A percentile compares a stretch with the other conserved stretches of the same genome.
Conservation (phyloP, 23 tunicate species). For the Trididemnum miniatum region DNA sequence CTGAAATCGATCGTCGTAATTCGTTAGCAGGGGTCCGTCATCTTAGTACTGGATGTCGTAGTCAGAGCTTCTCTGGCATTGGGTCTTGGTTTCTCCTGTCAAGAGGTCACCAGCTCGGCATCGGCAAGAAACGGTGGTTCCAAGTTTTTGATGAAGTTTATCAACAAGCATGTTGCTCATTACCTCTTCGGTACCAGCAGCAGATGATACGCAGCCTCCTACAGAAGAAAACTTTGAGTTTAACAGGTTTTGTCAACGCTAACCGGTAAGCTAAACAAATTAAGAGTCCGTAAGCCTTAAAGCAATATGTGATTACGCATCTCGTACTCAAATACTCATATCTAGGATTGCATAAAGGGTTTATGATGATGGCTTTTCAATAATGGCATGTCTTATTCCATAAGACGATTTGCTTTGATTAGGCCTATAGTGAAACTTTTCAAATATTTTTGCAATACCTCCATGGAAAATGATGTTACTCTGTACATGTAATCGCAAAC, state of each 20-base stretch:
- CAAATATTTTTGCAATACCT: no score
- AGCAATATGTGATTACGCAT: no score
- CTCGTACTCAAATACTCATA: no score
- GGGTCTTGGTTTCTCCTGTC: not conserved
- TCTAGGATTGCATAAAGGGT: no score
- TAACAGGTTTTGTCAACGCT: no score
- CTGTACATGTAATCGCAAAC: not conserved
- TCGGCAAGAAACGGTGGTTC: not conserved
- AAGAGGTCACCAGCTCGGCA: not conserved
- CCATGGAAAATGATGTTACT: no score
- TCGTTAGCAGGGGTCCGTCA: not conserved
- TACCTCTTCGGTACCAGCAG: not conserved
- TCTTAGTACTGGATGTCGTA: not conserved
- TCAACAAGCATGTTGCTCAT: not conserved
- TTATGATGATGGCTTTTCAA: no score
- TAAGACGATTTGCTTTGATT: no score
- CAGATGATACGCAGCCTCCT: not conserved
- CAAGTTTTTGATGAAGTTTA: not conserved
- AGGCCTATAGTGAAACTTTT: no score
- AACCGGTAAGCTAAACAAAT: no score
- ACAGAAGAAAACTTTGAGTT: not conserved
- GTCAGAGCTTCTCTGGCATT: not conserved
- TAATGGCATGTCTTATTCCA: no score
- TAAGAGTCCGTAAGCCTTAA: no score
- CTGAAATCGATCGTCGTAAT: not conserved